Percentiles rank a stretch among this genome's conserved stretches.
These are phyloP conservation scores for Gambusia yucatana DNA, from an alignment of 2,797 vertebrate species.

Conservation along the genomic window DNA sequence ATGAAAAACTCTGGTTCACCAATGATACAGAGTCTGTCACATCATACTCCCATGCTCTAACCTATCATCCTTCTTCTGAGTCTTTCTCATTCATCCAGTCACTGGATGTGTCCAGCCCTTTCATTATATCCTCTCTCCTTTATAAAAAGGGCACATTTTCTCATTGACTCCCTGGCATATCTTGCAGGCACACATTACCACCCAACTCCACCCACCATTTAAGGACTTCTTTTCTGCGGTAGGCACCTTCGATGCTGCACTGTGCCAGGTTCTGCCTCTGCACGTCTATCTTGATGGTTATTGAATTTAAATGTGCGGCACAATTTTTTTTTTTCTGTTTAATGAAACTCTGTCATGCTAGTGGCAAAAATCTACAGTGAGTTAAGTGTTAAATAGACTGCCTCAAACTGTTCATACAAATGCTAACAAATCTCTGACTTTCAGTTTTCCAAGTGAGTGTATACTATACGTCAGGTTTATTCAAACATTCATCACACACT, in stretches of 20 bases:
- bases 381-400: background rate
- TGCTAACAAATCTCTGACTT: background rate
- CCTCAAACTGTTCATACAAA: background rate
- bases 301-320: background rate
- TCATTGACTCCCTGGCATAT: constrained; percentile 3
- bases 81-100: background rate
- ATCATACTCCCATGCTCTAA: background rate
- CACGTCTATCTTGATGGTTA: background rate
- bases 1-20: background rate
- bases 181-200: constrained; percentile 1
- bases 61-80: background rate
- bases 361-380: background rate
- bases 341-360: background rate
- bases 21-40: background rate
- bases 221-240: background rate
- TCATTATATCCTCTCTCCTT: constrained; percentile 13
- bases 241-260: background rate
- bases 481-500: background rate
- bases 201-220: constrained; percentile 1
- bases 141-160: constrained; percentile 1
- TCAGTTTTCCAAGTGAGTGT: background rate
- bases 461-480: background rate
- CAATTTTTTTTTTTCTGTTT: background rate
- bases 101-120: background rate
- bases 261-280: background rate